Base-by-base conservation (phyloP, 2,888 invertebrate species). In the Volucella inanis region DNA sequence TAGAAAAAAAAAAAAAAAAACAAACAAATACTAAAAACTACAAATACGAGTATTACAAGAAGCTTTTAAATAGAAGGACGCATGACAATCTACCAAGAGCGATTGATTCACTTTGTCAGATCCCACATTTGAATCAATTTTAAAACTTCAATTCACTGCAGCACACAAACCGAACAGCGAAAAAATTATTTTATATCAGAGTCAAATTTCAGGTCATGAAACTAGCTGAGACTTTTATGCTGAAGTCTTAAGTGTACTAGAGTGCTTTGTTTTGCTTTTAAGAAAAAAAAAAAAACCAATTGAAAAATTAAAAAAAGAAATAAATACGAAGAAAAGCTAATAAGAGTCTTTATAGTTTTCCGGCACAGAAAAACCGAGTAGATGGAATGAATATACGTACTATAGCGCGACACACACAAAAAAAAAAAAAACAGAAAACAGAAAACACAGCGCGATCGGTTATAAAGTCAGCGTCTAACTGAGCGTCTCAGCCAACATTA, bases 131-230 rank as follows among this genome's bases (percentile, higher is more conserved):
- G 74, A 70, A 68, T 64, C 54, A 39, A 59, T 68, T 47, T 52
- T 11, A 68, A 78, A 15, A 64, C n/a, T 43, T 49, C 10, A 43
- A 61, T 38, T 14, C 52, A 45, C 71, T 71, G 72, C 65, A 72
- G 39, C 72, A 61, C 79, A 82, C 65, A 43, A 64, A 52, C 57
- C 59, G 14, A 67, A 49, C 54, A 70, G 68, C 59, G 22, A 18
- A 41, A 54, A 43, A 67, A 62, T 50, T 71, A 80, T 80, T 70
- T 80, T 80, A 85, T 76, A 76, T 80, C 75, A 75, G 84, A 75
- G 75, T 62, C 71, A 71, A 80, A 75, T 80, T 61, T 85, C 76
- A 80, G 80, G 84, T 85, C 84, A 85, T 80, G 80, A 85, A 85
- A 85, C 84, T 59, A 76, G 67, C 80, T 65, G 76, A 71, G 64